These are phyloP conservation scores for Microchirus variegatus DNA, from an alignment of 2,797 vertebrate genomes.

Conservation along the genomic window DNA sequence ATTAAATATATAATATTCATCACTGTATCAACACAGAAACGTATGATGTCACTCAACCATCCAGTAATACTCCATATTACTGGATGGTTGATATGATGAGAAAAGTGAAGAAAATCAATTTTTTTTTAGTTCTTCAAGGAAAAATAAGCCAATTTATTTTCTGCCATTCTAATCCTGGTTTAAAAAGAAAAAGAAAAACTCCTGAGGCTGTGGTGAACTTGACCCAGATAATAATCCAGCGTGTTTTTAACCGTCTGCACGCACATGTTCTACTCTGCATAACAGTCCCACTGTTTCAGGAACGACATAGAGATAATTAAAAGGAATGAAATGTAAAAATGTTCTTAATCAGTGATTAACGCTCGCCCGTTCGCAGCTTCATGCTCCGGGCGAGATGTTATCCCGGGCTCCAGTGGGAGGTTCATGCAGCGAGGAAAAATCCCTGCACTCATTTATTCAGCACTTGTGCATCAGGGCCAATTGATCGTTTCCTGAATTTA, in stretches of 20 bases:
- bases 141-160: too few relatives aligned
- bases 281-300: constrained; percentile 59
- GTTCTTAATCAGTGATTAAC: neutral
- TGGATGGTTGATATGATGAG: neutral
- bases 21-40: too few relatives aligned
- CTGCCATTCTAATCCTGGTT: too few relatives aligned
- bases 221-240: constrained; percentile 44
- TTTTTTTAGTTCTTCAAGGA: too few relatives aligned
- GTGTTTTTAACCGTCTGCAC: constrained; percentile 14
- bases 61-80: constrained; percentile 12
- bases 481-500: too few relatives aligned
- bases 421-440: neutral
- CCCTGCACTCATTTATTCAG: too few relatives aligned
- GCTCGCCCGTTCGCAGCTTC: neutral
- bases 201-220: constrained; percentile 32
- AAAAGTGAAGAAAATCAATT: too few relatives aligned
- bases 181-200: neutral
- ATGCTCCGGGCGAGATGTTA: neutral
- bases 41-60: constrained; percentile 17
- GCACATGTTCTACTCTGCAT: constrained; percentile 32
- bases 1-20: too few relatives aligned
- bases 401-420: neutral
- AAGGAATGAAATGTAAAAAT: constrained; percentile 34
- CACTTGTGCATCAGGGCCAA: too few relatives aligned
- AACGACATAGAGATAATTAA: constrained; percentile 68